These are phyloP conservation scores for Strigamia crassipes DNA, from an alignment of 2,888 invertebrate genomes.

Conservation along the genomic window DNA sequence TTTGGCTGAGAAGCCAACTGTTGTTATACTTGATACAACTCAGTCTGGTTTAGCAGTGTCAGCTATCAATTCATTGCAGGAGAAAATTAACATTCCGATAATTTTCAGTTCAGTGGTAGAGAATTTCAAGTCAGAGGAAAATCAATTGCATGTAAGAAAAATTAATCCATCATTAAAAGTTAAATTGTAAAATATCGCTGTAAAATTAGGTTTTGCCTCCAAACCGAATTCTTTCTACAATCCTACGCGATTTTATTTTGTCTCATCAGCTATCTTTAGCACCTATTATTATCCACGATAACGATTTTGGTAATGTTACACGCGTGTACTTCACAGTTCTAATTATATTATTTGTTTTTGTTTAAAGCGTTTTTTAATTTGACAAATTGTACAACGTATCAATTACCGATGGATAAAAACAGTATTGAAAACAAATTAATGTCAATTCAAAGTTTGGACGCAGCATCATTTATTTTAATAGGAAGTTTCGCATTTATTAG, in stretches of 20 bases:
- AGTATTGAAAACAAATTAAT: not conserved
- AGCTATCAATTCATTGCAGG: not conserved
- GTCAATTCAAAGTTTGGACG: not conserved
- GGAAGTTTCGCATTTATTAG: not conserved
- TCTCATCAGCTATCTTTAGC: not conserved
- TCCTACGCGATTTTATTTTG: not conserved
- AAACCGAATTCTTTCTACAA: not conserved
- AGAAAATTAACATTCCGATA: not conserved
- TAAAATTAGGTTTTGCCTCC: not conserved
- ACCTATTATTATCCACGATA: not conserved
- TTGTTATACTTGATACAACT: not conserved
- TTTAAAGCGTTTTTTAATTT: not conserved
- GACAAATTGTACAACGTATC: not conserved
- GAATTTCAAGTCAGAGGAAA: not conserved
- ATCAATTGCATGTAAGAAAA: not conserved
- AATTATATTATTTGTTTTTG: not conserved
- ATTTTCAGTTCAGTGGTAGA: not conserved
- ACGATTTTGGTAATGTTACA: not conserved
- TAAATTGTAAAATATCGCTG: not conserved
- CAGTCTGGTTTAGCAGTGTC: not conserved
- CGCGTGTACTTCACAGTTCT: not conserved
- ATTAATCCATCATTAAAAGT: not conserved
- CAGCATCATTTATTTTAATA: not conserved
- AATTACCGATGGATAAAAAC: not conserved
- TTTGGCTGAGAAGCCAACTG: not conserved